These are phyloP conservation scores for Dexiosoma caninum DNA, from an alignment of 2,888 invertebrate genomes.

Conservation along the genomic window DNA sequence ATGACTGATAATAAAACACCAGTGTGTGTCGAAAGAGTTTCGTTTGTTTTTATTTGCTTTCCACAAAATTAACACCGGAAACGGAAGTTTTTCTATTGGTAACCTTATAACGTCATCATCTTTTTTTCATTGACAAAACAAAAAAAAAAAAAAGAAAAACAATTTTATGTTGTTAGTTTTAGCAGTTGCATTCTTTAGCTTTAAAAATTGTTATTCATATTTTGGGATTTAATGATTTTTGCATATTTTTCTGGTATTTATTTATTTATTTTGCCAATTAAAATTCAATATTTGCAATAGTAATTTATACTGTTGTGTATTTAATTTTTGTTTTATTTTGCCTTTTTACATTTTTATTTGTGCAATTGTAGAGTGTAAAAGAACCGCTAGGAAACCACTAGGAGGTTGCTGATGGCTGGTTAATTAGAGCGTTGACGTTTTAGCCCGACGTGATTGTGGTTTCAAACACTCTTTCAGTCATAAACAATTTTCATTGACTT, in stretches of 20 bases:
- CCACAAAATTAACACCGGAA: slow-evolving; percentile 23
- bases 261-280: slow-evolving; percentile 36
- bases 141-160: too few species aligned
- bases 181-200: not conserved
- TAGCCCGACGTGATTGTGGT: too few species aligned
- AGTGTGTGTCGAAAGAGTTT: not conserved
- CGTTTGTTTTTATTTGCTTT: not conserved
- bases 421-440: too few species aligned
- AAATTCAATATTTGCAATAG: slow-evolving; percentile 38
- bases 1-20: not conserved
- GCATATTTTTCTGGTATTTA: slow-evolving; percentile 22
- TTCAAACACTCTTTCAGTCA: too few species aligned
- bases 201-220: not conserved
- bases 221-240: slow-evolving; percentile 15
- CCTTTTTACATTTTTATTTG: too few species aligned
- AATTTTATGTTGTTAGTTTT: not conserved
- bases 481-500: too few species aligned
- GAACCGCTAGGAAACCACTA: not conserved
- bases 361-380: not conserved
- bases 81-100: slow-evolving; percentile 24
- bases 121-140: not conserved
- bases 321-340: not conserved
- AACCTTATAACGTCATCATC: not conserved
- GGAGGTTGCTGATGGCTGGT: too few species aligned
- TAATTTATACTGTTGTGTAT: slow-evolving; percentile 3